Base-by-base conservation (phyloP, 2,113 vertebrate genomes). In the Centropus unirufus region DNA sequence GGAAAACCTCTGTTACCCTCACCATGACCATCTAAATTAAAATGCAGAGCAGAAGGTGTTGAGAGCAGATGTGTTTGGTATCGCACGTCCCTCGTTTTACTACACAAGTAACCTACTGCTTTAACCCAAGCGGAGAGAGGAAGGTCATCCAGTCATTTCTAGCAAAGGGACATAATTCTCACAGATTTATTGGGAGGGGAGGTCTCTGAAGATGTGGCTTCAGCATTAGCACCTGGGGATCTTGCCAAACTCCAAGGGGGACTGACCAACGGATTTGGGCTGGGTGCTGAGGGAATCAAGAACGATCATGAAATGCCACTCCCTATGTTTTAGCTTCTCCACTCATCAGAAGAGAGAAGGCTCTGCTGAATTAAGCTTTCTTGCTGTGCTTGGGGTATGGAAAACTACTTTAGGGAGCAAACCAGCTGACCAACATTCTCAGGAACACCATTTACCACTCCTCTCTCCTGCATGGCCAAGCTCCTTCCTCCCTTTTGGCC, bases 141-240 rank as follows among this genome's bases (percentile, higher is more conserved):
- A 30, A 32, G 32, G 8, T 24, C 6, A 24, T 6, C 0, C 6
- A 5, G 15, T 21, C 9, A 2, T 58, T 54, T 24, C 36, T 16
- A 40, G 55, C 17, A 73, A 39, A 44, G 29, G 40, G 16, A 49
- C 6, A 1, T 15, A 23, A 58, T 30, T n/a, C 59, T 49, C 40
- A 2, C 8, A 6, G 61, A 22, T 36, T 49, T 75, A 18, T 7
- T 15, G 13, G 52, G 67, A 72, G 11, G 40, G 15, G 14, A 81
- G 44, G 32, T 24, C 51, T 32, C 42, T 15, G n/a, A 34, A 54
- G 57, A 17, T 10, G 15, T 36, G 21, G 46, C 44, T 52, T 66
- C n/a, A 46, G 42, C 36, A 30, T n/a, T 21, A 58, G 55, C 34
- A 14, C 44, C 27, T 27, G 32, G 68, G 21, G 27, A n/a, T 36